These are phyloP conservation scores for Sorex maritimensis DNA, from an alignment of 2,797 vertebrate genomes.

Conservation along the genomic window DNA sequence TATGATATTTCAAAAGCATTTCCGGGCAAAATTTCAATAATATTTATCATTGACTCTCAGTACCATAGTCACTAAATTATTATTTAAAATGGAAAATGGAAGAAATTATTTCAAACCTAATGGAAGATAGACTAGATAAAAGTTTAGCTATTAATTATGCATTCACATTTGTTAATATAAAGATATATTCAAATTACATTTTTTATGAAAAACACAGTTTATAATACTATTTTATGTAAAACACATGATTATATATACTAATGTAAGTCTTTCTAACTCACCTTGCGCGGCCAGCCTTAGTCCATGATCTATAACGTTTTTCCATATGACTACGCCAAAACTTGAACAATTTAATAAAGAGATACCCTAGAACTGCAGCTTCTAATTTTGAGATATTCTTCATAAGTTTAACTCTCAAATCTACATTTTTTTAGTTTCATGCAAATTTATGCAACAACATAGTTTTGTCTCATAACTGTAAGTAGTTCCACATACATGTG, in stretches of 20 bases:
- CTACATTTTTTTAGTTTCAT: background rate
- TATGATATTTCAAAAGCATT: background rate
- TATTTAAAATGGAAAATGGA: conserved; percentile 1
- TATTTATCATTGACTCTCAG: background rate
- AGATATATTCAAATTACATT: background rate
- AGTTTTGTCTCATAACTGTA: background rate
- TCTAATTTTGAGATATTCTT: background rate
- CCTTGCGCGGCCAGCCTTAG: background rate
- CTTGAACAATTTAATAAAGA: background rate
- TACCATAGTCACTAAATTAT: background rate
- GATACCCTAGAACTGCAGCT: background rate
- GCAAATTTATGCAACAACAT: background rate
- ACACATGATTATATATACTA: background rate
- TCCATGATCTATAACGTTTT: background rate
- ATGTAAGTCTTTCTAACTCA: background rate
- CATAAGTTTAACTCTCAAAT: background rate
- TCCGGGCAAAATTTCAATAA: background rate
- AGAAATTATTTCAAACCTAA: background rate
- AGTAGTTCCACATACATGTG: too few relatives aligned
- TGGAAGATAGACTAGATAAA: too few relatives aligned
- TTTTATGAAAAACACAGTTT: too few relatives aligned
- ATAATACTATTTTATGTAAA: too few relatives aligned
- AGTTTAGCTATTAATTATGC: too few relatives aligned
- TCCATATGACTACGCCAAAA: background rate
- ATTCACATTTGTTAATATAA: background rate